Conservation (phyloP, 2,797 vertebrate genomes). For the Syncerus caffer region DNA sequence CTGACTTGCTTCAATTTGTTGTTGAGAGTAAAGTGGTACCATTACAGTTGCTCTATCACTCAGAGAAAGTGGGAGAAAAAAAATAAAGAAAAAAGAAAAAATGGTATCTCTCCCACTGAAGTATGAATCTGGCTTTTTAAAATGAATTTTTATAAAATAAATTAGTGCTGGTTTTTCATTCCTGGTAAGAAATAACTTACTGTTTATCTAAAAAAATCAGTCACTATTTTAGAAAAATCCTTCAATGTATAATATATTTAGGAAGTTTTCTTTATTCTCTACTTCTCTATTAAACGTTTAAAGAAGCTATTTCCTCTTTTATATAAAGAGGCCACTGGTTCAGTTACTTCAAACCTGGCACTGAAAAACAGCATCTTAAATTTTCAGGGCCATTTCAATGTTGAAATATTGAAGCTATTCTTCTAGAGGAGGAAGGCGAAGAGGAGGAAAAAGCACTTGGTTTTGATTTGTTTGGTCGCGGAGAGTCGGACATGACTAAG, state of each 20-base stretch:
- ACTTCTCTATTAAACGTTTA: conserved; percentile 2
- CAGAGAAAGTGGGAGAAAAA: not conserved
- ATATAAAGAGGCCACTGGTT: not conserved
- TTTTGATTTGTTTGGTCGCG: not conserved
- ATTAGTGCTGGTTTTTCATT: conserved; percentile 28
- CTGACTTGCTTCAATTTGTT: conserved; percentile 55
- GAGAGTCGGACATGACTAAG: too few relatives aligned
- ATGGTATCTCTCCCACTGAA: not conserved
- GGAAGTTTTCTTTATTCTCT: not conserved
- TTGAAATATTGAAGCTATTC: not conserved
- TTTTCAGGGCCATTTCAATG: not conserved
- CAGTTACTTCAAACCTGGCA: not conserved
- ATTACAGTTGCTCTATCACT: conserved; percentile 31
- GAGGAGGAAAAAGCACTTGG: not conserved
- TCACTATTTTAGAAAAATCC: not conserved
- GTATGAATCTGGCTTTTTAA: not conserved
- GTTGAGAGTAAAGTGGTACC: conserved; percentile 40
- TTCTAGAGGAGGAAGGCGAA: not conserved
- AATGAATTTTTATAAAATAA: conserved; percentile 40
- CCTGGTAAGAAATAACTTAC: conserved; percentile 19
- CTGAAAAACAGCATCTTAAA: not conserved
- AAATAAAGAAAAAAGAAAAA: too few relatives aligned
- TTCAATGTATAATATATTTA: not conserved
- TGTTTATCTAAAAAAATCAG: not conserved
- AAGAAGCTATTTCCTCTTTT: not conserved